Evolutionary conservation across 2,888 invertebrate species (phyloP).

Genomic region (Drosophila mayaguana): DNA sequence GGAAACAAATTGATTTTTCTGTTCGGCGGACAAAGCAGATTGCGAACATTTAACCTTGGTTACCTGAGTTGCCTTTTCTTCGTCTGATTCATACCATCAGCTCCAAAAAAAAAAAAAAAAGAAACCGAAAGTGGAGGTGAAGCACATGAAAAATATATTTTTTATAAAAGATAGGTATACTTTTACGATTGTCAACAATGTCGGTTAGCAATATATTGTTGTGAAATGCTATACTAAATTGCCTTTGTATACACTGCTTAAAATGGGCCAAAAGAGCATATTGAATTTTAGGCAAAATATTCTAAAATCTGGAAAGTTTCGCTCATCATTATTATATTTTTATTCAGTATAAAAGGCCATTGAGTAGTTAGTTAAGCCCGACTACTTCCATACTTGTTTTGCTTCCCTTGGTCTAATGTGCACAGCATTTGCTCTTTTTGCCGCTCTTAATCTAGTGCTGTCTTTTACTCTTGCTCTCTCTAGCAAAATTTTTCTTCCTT

Average conservation of each 20-base stretch:
- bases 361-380: not conserved
- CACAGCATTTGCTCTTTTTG: slow-evolving; percentile 20
- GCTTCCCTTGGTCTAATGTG: slow-evolving; percentile 12
- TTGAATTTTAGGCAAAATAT: not conserved
- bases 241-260: not conserved
- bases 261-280: slow-evolving; percentile 1
- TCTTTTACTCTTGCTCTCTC: not conserved
- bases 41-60: slow-evolving; percentile 55
- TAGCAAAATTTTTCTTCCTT: slow-evolving; percentile 9
- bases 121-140: slow-evolving; percentile 37
- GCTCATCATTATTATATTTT: not conserved
- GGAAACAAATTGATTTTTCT: slow-evolving; percentile 63
- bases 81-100: not conserved
- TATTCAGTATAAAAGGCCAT: not conserved
- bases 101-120: slow-evolving; percentile 3
- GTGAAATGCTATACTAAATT: slow-evolving; percentile 39
- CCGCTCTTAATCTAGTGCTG: not conserved
- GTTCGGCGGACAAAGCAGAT: slow-evolving; percentile 46
- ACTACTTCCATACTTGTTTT: not conserved
- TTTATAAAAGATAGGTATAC: not conserved
- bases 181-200: slow-evolving; percentile 48
- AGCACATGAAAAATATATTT: slow-evolving; percentile 1
- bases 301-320: not conserved
- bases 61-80: slow-evolving; percentile 42
- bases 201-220: slow-evolving; percentile 50